Evolutionary conservation across 2,113 vertebrate genomes (phyloP), one percentile per base, ranked within the genome.

Genomic region (Paradoxurus hermaphroditus): DNA sequence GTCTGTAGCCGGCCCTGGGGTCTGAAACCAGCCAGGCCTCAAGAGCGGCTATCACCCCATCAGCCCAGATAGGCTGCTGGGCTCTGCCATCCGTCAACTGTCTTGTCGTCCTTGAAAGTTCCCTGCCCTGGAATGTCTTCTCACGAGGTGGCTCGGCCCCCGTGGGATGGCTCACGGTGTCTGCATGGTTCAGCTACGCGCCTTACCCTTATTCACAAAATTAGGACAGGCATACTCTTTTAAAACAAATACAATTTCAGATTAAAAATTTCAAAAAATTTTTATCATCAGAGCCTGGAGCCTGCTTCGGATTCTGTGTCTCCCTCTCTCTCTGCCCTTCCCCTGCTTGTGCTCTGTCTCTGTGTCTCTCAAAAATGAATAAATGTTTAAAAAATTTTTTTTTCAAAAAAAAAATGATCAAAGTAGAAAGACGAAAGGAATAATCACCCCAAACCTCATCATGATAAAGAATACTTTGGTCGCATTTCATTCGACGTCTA

Each of bases 1-100:
- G 91, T 93, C 96, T 93, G 94, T 1, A 23, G 67, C 62, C 68
- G 49, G 94, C 79, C 72, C 96, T 85, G 92, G 15, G 81, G 94
- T 41, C 97, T 13, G 4, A 10, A 84, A 82, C 19, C 75, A 34
- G 41, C 81, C 67, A 65, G 95, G 95, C 72, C 15, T 4, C 18
- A 10, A 0, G 7, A 88, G 49, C 87, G 93, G 94, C 97, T 97
- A 96, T 97, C 97, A 29, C 18, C 77, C 82, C 91, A 92, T 97
- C 96, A 51, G 96, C 65, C 13, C 56, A 90, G 95, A 96, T 70
- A 81, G 94, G 96, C 75, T 0, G 15, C 13, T 0, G 56, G 90
- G 90, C 92, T 96, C 97, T 97, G 97, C 90, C 86, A 46, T 97
- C 84, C 36, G 0, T 97, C 96, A 92, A 59, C 89, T 91, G 97